A percentile compares a stretch with the other conserved stretches of the same genome.
These are phyloP conservation scores for Leucopsar rothschildi DNA, from an alignment of 2,113 vertebrate genomes.

Conservation along the genomic window DNA sequence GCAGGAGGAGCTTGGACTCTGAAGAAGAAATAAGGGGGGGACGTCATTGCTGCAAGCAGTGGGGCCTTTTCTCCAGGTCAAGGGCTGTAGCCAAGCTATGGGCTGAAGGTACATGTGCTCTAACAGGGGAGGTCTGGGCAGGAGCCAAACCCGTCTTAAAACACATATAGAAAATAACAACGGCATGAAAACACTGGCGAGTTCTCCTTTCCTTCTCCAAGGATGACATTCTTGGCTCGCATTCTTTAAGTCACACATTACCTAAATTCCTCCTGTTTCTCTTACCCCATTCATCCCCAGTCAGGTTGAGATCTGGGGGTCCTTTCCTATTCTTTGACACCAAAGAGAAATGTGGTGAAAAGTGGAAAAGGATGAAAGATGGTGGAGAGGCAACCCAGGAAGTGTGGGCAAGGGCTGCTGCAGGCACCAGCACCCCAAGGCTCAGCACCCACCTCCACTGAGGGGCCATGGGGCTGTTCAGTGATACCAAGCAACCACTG, in stretches of 20 bases:
- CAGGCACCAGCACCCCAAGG: neutral
- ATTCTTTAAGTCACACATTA: neutral
- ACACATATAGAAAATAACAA: neutral
- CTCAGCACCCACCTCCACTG: rapidly evolving
- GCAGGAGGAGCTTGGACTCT: neutral
- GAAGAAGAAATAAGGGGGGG: neutral
- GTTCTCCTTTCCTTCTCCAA: neutral
- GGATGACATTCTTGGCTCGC: neutral
- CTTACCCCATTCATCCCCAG: neutral
- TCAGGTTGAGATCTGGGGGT: neutral
- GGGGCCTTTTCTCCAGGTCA: neutral
- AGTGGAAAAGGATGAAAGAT: neutral
- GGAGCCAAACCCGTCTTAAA: neutral
- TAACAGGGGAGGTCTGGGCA: neutral
- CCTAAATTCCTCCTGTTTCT: neutral
- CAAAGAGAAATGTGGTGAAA: neutral
- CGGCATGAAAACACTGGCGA: neutral
- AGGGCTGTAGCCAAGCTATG: neutral
- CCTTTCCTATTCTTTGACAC: neutral
- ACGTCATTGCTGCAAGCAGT: neutral
- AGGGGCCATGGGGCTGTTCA: rapidly evolving
- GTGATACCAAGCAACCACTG: rapidly evolving
- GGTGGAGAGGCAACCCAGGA: neutral
- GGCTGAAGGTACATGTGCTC: neutral
- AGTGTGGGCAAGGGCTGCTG: rapidly evolving